Evolutionary conservation across 2,888 invertebrate genomes (phyloP), one percentile per base, ranked within the genome.

Genomic region (Blera fallax): DNA sequence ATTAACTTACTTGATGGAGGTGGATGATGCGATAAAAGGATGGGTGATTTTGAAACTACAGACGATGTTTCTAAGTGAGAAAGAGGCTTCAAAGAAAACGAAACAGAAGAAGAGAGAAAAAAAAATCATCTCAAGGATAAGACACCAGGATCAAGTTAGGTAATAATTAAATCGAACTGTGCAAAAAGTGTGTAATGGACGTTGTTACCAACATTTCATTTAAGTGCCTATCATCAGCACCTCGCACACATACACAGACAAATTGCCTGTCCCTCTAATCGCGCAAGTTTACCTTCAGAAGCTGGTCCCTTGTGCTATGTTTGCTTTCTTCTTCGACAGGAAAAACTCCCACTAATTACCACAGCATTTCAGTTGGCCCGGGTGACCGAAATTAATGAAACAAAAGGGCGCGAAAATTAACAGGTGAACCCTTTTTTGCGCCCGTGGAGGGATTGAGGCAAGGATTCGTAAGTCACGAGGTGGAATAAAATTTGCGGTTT

Each of bases 341-440:
- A 32, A 29, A 52, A 52, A 50, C 52, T 73, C 29, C 52, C 29
- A 43, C 69, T 84, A 80, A 84, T 80, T 76, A 76, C 24, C 79
- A 74, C 58, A 52, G 58, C 52, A 56, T 74, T 70, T 64, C 70
- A 74, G 50, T 76, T 84, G 80, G 80, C 40, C 65, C 43, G 54
- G 81, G 70, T 81, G 76, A 77, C 76, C 72, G 76, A 81, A 80
- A 81, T 76, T 80, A 81, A 81, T 77, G 76, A 81, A 77, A 77
- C 81, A 77, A 70, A 80, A 70, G 80, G 76, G 77, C 67, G 72
- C 67, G 76, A 81, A 81, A 85, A 85, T 85, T 81, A 81, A 48
- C 79, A 77, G 85, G 85, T 85, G 65, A 77, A 85, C 72, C 81
- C 72, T 77, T 84, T 65, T 24, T 74, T 34, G 18, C 7, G 32